phyloP scores from a whole-genome alignment of 2,888 invertebrate genomes.

The Cetonia aurata region DNA sequence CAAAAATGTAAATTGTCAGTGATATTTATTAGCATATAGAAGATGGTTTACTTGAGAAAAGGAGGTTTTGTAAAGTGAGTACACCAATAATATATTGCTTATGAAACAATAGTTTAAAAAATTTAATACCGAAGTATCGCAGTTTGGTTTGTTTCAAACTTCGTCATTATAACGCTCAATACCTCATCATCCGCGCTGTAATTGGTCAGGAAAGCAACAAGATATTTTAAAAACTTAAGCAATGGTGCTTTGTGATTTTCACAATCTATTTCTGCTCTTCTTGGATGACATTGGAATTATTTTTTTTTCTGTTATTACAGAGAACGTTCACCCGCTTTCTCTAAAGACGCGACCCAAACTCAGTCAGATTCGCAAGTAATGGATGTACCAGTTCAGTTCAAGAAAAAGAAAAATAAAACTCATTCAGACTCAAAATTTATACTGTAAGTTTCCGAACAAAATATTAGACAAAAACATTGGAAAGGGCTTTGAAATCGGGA shows the following conservation, averaged over 20 bases:
- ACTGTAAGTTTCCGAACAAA: slow-evolving; percentile 16
- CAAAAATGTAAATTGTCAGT: slow-evolving; percentile 22
- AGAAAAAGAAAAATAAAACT: slow-evolving; percentile 38
- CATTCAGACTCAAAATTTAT: slow-evolving; percentile 38
- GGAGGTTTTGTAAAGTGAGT: slow-evolving; percentile 1
- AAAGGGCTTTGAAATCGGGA: no score
- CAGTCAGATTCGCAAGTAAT: slow-evolving; percentile 38
- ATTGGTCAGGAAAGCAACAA: no score
- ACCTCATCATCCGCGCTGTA: no score
- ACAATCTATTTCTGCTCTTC: neutral
- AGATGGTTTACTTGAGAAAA: slow-evolving; percentile 4
- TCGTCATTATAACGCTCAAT: no score
- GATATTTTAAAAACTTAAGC: no score
- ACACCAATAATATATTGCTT: neutral
- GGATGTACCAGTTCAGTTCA: slow-evolving; percentile 11
- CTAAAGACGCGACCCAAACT: slow-evolving; percentile 34
- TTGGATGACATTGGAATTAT: neutral
- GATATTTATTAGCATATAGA: neutral
- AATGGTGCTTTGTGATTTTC: neutral
- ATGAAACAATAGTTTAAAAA: no score
- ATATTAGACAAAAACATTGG: no score
- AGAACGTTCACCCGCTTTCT: slow-evolving; percentile 31
- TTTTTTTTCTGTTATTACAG: neutral
- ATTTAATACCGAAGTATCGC: no score
- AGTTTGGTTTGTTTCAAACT: no score